phyloP scores from a whole-genome alignment of 2,797 vertebrate genomes.

The Sebastiscus tertius region DNA sequence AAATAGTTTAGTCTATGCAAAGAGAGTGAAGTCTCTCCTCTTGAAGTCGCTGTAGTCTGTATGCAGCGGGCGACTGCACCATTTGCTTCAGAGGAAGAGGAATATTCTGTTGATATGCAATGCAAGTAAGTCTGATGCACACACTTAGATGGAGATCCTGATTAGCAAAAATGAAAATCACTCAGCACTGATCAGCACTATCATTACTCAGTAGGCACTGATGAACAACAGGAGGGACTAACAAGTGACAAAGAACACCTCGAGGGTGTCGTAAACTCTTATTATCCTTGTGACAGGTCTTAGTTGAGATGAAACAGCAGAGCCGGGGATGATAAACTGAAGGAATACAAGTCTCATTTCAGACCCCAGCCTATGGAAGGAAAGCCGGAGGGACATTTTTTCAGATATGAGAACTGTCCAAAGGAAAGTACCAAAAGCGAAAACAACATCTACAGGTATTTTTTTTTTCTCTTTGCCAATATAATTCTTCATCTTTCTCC shows the following conservation, averaged over 20 bases:
- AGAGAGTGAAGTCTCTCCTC: neutral
- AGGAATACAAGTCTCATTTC: slow-evolving; percentile 12
- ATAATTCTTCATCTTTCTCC: neutral
- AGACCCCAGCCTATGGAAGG: neutral
- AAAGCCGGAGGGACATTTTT: neutral
- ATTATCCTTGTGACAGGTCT: slow-evolving; percentile 42
- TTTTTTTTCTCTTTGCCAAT: neutral
- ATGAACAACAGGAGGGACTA: slow-evolving; percentile 55
- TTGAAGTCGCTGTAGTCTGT: neutral
- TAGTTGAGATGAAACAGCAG: slow-evolving; percentile 49
- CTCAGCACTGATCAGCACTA: slow-evolving; percentile 49
- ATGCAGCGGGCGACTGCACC: slow-evolving; percentile 3
- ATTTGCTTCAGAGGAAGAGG: neutral
- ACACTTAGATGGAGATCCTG: slow-evolving; percentile 37
- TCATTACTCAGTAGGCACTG: slow-evolving; percentile 48
- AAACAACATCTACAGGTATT: neutral
- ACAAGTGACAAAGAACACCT: slow-evolving; percentile 45
- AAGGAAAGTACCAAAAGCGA: neutral
- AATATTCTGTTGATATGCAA: slow-evolving; percentile 36
- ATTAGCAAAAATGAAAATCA: slow-evolving; percentile 57
- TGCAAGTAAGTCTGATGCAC: slow-evolving; percentile 15
- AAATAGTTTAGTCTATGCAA: neutral
- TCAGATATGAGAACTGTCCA: neutral
- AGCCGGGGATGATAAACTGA: slow-evolving; percentile 26
- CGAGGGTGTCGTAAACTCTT: slow-evolving; percentile 42